phyloP scores from a whole-genome alignment of 53 echinoderm and acorn worm genomes.

The Zoroaster sp. region DNA sequence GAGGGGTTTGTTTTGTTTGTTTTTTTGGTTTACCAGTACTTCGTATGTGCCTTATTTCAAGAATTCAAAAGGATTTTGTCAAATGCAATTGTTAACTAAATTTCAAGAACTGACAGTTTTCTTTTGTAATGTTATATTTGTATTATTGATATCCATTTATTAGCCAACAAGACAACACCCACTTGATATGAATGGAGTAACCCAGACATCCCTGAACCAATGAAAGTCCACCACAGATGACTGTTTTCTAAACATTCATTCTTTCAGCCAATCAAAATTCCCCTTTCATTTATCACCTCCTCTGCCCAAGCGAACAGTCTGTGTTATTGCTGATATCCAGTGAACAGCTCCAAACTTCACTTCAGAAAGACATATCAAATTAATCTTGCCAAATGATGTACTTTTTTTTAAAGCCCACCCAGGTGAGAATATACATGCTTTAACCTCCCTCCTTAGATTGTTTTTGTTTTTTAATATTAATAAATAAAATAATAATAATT shows the following conservation, averaged over 20 bases:
- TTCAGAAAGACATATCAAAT: background rate
- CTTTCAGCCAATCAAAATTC: background rate
- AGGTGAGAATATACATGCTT: too few relatives aligned
- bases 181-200: background rate
- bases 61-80: constrained; percentile 16
- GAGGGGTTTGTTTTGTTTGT: too few relatives aligned
- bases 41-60: constrained; percentile 49
- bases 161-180: background rate
- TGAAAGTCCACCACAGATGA: background rate
- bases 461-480: too few relatives aligned
- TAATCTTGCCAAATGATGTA: background rate
- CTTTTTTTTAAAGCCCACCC: background rate
- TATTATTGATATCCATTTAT: background rate
- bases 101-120: background rate
- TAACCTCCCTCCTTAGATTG: too few relatives aligned
- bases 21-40: constrained; percentile 31
- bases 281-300: background rate
- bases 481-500: too few relatives aligned
- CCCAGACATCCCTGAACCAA: background rate
- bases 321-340: background rate
- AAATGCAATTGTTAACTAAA: constrained; percentile 8
- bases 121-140: background rate
- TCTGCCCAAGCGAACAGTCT: background rate
- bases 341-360: background rate
- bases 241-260: background rate